Conservation (phyloP, 2,113 vertebrate species). For the Salvelinus fontinalis region DNA sequence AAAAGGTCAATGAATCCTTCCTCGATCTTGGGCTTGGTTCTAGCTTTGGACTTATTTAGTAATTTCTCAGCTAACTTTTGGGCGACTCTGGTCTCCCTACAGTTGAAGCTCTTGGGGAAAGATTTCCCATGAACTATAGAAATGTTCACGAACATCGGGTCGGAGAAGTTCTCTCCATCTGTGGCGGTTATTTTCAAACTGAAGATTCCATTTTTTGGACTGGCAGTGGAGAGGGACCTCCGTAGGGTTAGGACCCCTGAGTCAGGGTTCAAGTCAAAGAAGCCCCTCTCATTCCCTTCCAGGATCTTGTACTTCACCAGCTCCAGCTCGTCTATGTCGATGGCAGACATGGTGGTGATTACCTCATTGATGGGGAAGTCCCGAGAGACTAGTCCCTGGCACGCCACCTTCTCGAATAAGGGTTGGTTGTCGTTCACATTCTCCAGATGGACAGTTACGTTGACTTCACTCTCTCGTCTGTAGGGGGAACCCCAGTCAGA, state of each 20-base stretch:
- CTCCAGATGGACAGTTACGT: constrained; percentile 87
- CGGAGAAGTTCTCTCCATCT: constrained; percentile 93
- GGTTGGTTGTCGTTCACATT: constrained; percentile 96
- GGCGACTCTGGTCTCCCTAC: constrained; percentile 91
- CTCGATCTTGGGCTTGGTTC: constrained; percentile 84
- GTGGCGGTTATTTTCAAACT: constrained; percentile 92
- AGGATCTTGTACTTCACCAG: constrained; percentile 96
- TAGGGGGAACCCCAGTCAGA: constrained; percentile 98
- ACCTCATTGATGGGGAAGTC: constrained; percentile 88
- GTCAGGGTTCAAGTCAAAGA: constrained; percentile 93
- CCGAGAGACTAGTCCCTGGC: constrained; percentile 87
- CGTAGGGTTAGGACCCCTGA: constrained; percentile 90
- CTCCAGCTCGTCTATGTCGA: constrained; percentile 93
- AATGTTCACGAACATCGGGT: constrained; percentile 94
- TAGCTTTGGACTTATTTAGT: constrained; percentile 91
- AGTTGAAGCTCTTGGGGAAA: constrained; percentile 85
- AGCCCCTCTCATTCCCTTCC: constrained; percentile 90
- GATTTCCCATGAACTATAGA: constrained; percentile 86
- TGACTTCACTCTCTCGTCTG: constrained; percentile 91
- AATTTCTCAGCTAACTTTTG: constrained; percentile 94
- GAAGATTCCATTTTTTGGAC: constrained; percentile 81
- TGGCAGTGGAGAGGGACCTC: constrained; percentile 79
- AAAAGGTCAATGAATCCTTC: constrained; percentile 95
- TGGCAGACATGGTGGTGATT: constrained; percentile 93
- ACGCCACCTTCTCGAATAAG: constrained; percentile 92